phyloP scores from a whole-genome alignment of 2,888 invertebrate genomes.

The Torymus texanus region DNA sequence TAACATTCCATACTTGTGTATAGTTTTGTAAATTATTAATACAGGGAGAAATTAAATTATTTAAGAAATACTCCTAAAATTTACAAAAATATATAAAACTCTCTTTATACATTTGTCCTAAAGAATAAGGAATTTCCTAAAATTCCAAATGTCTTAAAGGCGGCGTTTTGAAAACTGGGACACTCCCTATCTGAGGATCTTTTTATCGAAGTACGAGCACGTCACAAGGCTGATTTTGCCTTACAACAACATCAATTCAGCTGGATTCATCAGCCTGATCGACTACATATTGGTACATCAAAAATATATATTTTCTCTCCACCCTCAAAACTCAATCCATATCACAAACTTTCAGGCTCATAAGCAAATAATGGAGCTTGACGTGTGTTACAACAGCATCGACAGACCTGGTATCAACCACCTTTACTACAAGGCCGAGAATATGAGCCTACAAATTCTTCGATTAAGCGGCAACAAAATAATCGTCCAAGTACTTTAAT shows the following conservation, averaged over 20 bases:
- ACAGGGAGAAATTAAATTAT: too few species aligned
- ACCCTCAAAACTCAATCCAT: background rate
- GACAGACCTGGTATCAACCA: conserved; percentile 73
- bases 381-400: conserved; percentile 79
- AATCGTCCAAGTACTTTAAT: conserved; percentile 74
- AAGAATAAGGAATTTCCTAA: background rate
- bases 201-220: conserved; percentile 75
- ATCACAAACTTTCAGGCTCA: conserved; percentile 67
- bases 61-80: too few species aligned
- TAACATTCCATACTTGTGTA: too few species aligned
- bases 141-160: conserved; percentile 63
- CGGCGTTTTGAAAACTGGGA: conserved; percentile 76
- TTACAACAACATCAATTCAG: conserved; percentile 76
- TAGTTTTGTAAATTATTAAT: too few species aligned
- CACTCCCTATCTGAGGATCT: conserved; percentile 76
- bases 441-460: conserved; percentile 76
- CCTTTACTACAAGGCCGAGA: conserved; percentile 61
- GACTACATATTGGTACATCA: conserved; percentile 62
- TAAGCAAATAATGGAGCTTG: conserved; percentile 77
- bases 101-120: background rate
- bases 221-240: conserved; percentile 77
- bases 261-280: conserved; percentile 64
- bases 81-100: background rate
- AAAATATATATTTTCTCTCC: background rate
- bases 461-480: conserved; percentile 80